Evolutionary conservation across 2,797 vertebrate genomes (phyloP), one percentile per base, ranked within the genome.

Genomic region (Thamnophis elegans): DNA sequence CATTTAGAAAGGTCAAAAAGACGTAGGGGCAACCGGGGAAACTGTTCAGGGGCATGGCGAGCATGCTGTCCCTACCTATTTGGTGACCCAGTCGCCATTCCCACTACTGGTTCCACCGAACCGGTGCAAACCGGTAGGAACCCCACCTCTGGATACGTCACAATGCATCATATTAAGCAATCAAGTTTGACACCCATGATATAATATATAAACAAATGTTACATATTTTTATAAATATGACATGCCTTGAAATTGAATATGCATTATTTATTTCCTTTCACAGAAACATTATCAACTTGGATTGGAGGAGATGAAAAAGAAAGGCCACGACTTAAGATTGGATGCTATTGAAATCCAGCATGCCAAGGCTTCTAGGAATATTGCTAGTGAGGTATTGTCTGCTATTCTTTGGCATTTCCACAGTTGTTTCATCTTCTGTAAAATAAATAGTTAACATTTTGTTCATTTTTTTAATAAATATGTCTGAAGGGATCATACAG

Each of bases 291-390:
- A 99, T 97, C 98, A 97, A 94, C 96, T 98, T 90, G 99, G 98
- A 10, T 97, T 98, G 95, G 98, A 99, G 93, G 98, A 98, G 12
- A 82, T 98, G 95, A 99, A 98, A 97, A 99, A 97, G 97, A 99
- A 98, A 94, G 99, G 99, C 82, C 98, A 99, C 0, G 98, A 99
- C 98, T 7, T 90, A 94, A 26, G 98, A 99, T 93, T 98, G 98
- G 88, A 97, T 99, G 94, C 96, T 98, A 26, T 96, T 99, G 62
- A 97, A 98, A 89, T 97, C 98, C 62, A 55, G 32, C 92, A 93
- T 47, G 99, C 99, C 22, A 99, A 96, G 95, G 97, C 97, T 11
- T 98, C 98, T 73, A 98, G 99, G 93, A 98, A 99, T 92, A 99
- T 99, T 89, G 98, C 98, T 94, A 99, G 99, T 22, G 98, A 99